These are phyloP conservation scores for Fragum fragum DNA, from an alignment of 2,888 invertebrate species.

Conservation along the genomic window DNA sequence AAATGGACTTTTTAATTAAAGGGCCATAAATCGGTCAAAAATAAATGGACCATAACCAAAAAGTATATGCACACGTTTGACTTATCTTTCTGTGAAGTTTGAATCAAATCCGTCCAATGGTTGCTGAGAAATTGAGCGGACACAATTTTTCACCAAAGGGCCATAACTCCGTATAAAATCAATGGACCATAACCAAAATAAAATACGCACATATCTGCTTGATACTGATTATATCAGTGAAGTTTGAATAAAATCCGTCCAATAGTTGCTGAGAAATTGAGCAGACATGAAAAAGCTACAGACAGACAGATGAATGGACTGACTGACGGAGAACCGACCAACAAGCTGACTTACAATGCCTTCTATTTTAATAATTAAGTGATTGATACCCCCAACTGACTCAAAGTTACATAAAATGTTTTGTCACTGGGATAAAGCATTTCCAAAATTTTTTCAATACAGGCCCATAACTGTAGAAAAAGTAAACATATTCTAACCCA, in stretches of 20 bases:
- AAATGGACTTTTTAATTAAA: background rate
- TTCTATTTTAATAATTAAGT: too few relatives aligned
- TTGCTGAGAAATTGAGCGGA: background rate
- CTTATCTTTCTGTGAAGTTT: background rate
- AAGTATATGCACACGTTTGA: too few relatives aligned
- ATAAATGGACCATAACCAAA: too few relatives aligned
- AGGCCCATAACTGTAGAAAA: too few relatives aligned
- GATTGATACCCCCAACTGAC: too few relatives aligned
- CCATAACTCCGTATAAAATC: background rate
- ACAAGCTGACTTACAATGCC: too few relatives aligned
- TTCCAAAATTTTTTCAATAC: too few relatives aligned
- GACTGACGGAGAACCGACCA: background rate
- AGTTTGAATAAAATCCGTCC: background rate
- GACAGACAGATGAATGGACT: background rate
- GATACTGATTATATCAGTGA: background rate
- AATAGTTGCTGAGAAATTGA: background rate
- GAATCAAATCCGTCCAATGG: background rate
- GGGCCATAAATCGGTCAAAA: background rate
- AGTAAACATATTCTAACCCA: too few relatives aligned
- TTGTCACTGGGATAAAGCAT: too few relatives aligned
- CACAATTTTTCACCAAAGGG: background rate
- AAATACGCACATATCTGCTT: too few relatives aligned
- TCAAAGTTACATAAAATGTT: too few relatives aligned
- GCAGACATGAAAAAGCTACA: background rate
- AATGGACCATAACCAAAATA: too few relatives aligned